phyloP scores from a whole-genome alignment of 2,113 vertebrate species.

The Trogon surrucura region DNA sequence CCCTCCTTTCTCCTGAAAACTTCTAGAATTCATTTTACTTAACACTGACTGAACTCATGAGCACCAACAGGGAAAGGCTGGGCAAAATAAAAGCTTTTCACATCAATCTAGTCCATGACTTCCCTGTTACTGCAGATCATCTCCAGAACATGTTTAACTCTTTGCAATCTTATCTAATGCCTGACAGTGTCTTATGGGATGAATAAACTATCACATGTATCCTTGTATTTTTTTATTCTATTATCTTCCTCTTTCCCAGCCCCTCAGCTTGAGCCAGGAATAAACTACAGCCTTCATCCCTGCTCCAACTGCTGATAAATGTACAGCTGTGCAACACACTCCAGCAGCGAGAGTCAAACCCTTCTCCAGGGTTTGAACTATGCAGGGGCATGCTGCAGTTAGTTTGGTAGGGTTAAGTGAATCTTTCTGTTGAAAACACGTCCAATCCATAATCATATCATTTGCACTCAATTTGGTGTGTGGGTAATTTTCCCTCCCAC shows the following conservation, averaged over 20 bases:
- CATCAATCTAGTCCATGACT: neutral
- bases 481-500: neutral
- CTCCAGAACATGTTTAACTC: neutral
- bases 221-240: neutral
- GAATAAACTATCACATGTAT: neutral
- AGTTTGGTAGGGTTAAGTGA: neutral
- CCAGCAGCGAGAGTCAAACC: neutral
- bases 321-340: neutral
- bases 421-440: neutral
- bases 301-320: neutral
- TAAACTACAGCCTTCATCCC: neutral
- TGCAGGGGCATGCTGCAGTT: neutral
- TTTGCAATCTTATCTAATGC: neutral
- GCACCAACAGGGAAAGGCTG: neutral
- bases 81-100: neutral
- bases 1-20: neutral
- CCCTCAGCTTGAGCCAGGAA: neutral
- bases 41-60: neutral
- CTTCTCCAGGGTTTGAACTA: neutral
- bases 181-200: neutral
- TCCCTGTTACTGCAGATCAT: neutral
- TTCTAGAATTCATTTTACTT: neutral
- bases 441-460: neutral
- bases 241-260: neutral
- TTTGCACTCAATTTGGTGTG: rapidly evolving